Percentiles rank a stretch among this genome's conserved stretches.
phyloP scores from a whole-genome alignment of 1,140 invertebrate species.

The Leptopilina clavipes region DNA sequence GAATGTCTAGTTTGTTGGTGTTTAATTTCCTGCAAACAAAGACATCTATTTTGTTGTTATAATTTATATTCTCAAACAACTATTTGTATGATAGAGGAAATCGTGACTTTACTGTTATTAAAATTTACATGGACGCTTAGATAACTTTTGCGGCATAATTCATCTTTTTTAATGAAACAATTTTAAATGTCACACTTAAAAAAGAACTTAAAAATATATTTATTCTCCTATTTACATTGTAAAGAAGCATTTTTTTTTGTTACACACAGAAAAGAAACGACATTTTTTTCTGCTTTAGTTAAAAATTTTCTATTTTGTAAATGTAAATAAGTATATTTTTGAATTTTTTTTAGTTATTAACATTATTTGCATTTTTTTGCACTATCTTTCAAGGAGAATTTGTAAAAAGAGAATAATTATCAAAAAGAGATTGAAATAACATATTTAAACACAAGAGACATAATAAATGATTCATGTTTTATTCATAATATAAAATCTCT shows the following conservation, averaged over 20 bases:
- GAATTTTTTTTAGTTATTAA: too few species aligned
- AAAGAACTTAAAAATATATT: background rate
- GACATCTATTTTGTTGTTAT: background rate
- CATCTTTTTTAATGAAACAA: too few species aligned
- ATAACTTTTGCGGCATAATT: background rate
- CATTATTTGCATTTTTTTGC: too few species aligned
- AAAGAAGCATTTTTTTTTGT: too few species aligned
- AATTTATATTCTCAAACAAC: background rate
- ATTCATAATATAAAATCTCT: slow-evolving; percentile 16
- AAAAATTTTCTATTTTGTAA: too few species aligned
- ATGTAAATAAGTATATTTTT: too few species aligned
- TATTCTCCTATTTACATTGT: too few species aligned
- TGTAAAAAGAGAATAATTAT: background rate
- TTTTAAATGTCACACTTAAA: background rate
- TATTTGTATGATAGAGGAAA: background rate
- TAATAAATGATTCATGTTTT: slow-evolving; percentile 14
- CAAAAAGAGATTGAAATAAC: background rate
- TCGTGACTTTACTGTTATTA: slow-evolving; percentile 1
- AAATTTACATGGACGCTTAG: background rate
- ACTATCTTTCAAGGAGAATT: too few species aligned
- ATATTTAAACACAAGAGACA: background rate
- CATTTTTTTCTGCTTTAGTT: too few species aligned
- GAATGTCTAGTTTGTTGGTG: background rate
- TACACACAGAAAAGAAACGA: too few species aligned
- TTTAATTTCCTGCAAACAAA: background rate